Evolutionary conservation across 2,888 invertebrate species (phyloP).

Genomic region (Smittia sp.): DNA sequence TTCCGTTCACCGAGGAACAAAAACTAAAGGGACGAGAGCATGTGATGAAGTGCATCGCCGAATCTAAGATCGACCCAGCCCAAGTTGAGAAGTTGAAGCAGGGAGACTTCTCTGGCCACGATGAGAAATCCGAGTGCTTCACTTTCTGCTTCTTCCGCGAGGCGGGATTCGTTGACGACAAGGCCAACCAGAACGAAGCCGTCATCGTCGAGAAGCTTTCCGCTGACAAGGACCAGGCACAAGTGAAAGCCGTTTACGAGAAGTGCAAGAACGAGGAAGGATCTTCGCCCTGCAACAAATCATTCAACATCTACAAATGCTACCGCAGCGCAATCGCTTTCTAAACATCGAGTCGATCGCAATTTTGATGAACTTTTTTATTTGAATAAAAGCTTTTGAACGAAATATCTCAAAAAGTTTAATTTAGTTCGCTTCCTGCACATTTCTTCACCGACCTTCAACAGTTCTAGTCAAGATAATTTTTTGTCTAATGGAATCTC

Average conservation of each 20-base stretch:
- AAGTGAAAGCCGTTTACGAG: constrained; percentile 36
- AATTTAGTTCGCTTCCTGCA: background rate
- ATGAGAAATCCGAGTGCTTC: constrained; percentile 48
- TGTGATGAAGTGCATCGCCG: constrained; percentile 45
- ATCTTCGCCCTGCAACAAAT: constrained; percentile 20
- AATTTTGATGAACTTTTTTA: background rate
- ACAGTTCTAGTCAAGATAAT: no score
- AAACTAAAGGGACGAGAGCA: constrained; percentile 45
- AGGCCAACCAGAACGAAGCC: constrained; percentile 46
- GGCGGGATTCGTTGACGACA: constrained; percentile 45
- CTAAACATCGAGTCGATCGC: background rate
- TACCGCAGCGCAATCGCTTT: background rate
- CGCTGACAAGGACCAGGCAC: constrained; percentile 14
- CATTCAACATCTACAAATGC: constrained; percentile 41
- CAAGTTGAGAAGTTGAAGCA: constrained; percentile 45
- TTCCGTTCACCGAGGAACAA: constrained; percentile 46
- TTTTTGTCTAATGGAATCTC: no score
- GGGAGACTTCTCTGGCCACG: constrained; percentile 45
- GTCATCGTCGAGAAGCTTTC: constrained; percentile 42
- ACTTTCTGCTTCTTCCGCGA: constrained; percentile 50
- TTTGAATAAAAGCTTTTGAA: background rate
- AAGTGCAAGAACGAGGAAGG: constrained; percentile 42
- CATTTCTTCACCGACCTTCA: background rate
- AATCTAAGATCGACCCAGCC: constrained; percentile 46
- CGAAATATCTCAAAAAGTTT: background rate